These are phyloP conservation scores for Heliopora coerulea DNA, from an alignment of 92 coral and sea anemone genomes.

Conservation along the genomic window DNA sequence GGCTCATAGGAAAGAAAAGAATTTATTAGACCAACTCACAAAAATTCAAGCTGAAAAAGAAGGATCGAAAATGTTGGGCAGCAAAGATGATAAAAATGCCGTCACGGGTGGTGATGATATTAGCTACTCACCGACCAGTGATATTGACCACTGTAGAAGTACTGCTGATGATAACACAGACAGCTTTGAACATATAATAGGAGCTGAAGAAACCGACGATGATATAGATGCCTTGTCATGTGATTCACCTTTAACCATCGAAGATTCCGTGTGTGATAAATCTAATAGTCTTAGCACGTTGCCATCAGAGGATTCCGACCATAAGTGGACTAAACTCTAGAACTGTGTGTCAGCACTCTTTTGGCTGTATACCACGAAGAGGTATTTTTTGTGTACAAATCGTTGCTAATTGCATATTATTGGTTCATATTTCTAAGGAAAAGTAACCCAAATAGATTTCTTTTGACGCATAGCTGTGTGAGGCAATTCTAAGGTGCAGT, in stretches of 20 bases:
- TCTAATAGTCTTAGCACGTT: not conserved
- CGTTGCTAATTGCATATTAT: no score
- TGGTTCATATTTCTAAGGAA: no score
- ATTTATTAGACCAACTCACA: slow-evolving; percentile 3
- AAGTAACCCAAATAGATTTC: no score
- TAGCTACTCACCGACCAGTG: slow-evolving; percentile 20
- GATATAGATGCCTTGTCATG: slow-evolving; percentile 79
- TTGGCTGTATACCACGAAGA: no score
- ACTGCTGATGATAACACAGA: slow-evolving; percentile 89
- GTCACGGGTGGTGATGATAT: slow-evolving; percentile 11
- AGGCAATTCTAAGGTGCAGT: no score
- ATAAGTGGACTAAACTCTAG: not conserved
- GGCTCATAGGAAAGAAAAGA: slow-evolving; percentile 13
- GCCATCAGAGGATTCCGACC: not conserved
- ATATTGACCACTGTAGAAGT: slow-evolving; percentile 49
- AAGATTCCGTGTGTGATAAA: slow-evolving; percentile 19
- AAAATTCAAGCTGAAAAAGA: slow-evolving; percentile 12
- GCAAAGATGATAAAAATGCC: not conserved
- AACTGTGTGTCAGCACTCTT: not conserved
- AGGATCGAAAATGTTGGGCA: not conserved
- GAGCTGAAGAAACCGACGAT: slow-evolving; percentile 83
- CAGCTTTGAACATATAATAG: slow-evolving; percentile 89
- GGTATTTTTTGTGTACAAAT: no score
- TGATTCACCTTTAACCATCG: slow-evolving; percentile 58
- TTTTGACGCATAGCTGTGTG: no score